Base-by-base conservation (phyloP, 1,140 invertebrate genomes). In the Brachystomella parvula region DNA sequence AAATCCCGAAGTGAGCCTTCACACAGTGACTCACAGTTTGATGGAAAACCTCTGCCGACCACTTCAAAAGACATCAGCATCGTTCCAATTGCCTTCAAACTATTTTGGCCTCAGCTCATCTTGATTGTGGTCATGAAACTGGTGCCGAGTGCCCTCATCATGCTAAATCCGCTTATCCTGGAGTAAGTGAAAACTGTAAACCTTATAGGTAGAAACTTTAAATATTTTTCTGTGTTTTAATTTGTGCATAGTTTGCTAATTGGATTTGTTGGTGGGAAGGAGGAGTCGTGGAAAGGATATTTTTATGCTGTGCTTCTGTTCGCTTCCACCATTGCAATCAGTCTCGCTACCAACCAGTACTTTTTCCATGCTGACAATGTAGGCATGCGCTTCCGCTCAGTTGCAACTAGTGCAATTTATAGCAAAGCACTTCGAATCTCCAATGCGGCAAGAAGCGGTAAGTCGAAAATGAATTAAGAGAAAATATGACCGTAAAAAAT, bases 281-380 rank as follows among this genome's bases (percentile, higher is more conserved):
- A 89, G 68, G 79, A 84, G 2, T 72, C 84, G 71, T 96, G 92
- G 92, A 89, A 88, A 76, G 94, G 93, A 29, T 90, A 88, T 71
- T 76, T 93, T 6, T 96, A 91, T 78, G 86, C 90, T 0, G 77
- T 83, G 2, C 69, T 85, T 6, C 76, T 99, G 68, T 85, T 98
- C 66, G 66, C 87, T 1, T 85, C 88, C n/a, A 89, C 93, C 0
- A 82, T 87, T 0, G 75, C 90, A 19, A 92, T 97, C 79, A 96
- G 94, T 0, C 76, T 98, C 56, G 79, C 97, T 12, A 77, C 96
- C 19, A 85, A 89, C 0, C 90, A 94, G 70, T 96, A 96, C 78
- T 94, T 94, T 77, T 86, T 92, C 75, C 82, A 87, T 47, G 94
- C 94, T 89, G 91, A 90, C 74, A 78, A 94, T 33, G 87, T 96